Percentiles rank a stretch among this genome's conserved stretches.
These are phyloP conservation scores for Gambusia affinis DNA, from an alignment of 2,113 vertebrate species.

Conservation along the genomic window DNA sequence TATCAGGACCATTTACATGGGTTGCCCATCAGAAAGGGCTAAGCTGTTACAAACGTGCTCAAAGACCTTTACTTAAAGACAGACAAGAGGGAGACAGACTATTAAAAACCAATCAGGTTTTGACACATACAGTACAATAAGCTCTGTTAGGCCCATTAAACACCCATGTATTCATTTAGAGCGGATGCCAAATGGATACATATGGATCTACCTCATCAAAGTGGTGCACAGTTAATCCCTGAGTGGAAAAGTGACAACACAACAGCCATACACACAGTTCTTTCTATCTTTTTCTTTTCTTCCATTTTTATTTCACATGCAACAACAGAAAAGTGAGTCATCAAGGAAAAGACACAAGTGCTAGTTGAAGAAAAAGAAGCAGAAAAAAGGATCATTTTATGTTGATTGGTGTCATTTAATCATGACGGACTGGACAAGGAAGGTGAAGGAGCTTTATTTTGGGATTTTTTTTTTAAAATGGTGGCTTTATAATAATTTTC, in stretches of 20 bases:
- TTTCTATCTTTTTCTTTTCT: slow-evolving; percentile 24
- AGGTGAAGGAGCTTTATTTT: slow-evolving; percentile 44
- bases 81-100: slow-evolving; percentile 70
- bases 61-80: slow-evolving; percentile 70
- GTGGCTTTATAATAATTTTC: slow-evolving; percentile 51
- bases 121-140: slow-evolving; percentile 68
- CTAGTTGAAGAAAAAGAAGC: slow-evolving; percentile 66
- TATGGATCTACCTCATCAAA: slow-evolving; percentile 60
- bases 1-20: slow-evolving; percentile 83
- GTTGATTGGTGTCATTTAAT: slow-evolving; percentile 39
- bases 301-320: slow-evolving; percentile 5
- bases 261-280: slow-evolving; percentile 61
- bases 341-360: slow-evolving; percentile 63
- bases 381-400: slow-evolving; percentile 50
- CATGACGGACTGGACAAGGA: slow-evolving; percentile 17
- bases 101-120: slow-evolving; percentile 56
- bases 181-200: slow-evolving; percentile 71
- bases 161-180: slow-evolving; percentile 72
- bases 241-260: slow-evolving; percentile 57
- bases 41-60: slow-evolving; percentile 62
- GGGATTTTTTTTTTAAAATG: slow-evolving; percentile 20
- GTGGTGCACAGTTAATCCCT: slow-evolving; percentile 61
- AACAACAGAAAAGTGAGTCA: slow-evolving; percentile 53
- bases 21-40: slow-evolving; percentile 80
- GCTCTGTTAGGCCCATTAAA: slow-evolving; percentile 29